Evolutionary conservation across 2,797 vertebrate genomes (phyloP), one percentile per base, ranked within the genome.

Genomic region (Gallirallus australis): DNA sequence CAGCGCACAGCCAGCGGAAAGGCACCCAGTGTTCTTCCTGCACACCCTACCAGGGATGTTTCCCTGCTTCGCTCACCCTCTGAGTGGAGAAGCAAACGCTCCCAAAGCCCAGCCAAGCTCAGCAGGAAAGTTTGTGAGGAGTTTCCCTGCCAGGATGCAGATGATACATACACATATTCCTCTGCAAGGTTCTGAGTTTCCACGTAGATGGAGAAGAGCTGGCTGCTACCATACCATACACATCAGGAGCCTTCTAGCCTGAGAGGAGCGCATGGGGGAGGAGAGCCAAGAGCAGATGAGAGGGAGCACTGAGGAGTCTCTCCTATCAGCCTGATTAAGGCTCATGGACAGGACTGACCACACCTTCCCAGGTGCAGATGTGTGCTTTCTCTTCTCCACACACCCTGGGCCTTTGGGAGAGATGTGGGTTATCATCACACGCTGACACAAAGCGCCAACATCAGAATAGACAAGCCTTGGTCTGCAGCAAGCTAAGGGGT

Each of bases 401-500:
- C 63, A 54, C 78, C 76, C 75, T 63, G 56, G 78, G 31, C 68
- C 63, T 72, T 33, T 60, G 65, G 89, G 72, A 91, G 70, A 72
- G 14, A 21, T 11, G 39, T 42, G 37, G 82, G 33, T 61, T 78
- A 75, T 64, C 53, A 5, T 45, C 81, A 54, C 31, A 65, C 52
- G 7, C 33, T 2, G 20, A 63, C 53, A 56, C 56, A 27, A 86
- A 75, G 84, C 50, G 42, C 42, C 63, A 56, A 12, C 73, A 56
- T 35, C 89, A 80, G 78, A 65, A 71, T 6, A 33, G 37, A 57
- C 54, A 70, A 56, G 18, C 39, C 24, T 65, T 59, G 53, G 4
- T 53, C 86, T 95, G 89, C 85, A 96, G 85, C 3, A 27, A 60
- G 77, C 93, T 73, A 81, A 59, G 71, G 89, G 31, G 14, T 59